phyloP scores from a whole-genome alignment of 2,113 vertebrate species.

The Elanus axillaris region DNA sequence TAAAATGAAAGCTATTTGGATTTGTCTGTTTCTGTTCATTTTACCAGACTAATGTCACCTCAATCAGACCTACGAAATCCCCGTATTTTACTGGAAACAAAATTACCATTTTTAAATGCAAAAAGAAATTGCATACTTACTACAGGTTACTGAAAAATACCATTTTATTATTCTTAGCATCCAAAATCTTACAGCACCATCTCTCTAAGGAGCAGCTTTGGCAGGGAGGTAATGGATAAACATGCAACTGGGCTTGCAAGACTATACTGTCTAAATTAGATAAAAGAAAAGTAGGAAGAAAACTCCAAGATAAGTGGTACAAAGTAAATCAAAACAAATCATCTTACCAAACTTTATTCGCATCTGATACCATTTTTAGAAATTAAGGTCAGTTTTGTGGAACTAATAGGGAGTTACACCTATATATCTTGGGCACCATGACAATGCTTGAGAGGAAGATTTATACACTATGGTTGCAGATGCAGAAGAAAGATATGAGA shows the following conservation, averaged over 20 bases:
- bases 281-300: conserved; percentile 78
- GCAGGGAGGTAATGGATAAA: conserved; percentile 73
- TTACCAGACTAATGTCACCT: conserved; percentile 18
- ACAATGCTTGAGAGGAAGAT: conserved; percentile 85
- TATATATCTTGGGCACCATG: conserved; percentile 83
- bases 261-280: conserved; percentile 76
- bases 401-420: conserved; percentile 82
- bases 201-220: conserved; percentile 66
- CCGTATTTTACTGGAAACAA: conserved; percentile 16
- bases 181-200: conserved; percentile 68
- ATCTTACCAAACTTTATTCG: conserved; percentile 81
- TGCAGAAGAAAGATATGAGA: conserved; percentile 86
- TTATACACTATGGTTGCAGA: conserved; percentile 89
- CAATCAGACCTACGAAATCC: conserved; percentile 30
- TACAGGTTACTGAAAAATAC: conserved; percentile 55
- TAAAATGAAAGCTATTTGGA: conserved; percentile 45
- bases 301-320: conserved; percentile 79
- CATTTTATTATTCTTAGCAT: conserved; percentile 64
- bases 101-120: conserved; percentile 45
- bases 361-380: conserved; percentile 87
- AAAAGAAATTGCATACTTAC: conserved; percentile 15
- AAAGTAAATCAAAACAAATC: conserved; percentile 85
- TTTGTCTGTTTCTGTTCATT: conserved; percentile 43
- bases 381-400: conserved; percentile 87
- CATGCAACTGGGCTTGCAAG: conserved; percentile 62